Evolutionary conservation across 1,140 invertebrate species (phyloP), one percentile per base, ranked within the genome.

Genomic region (Plutomurus gul): DNA sequence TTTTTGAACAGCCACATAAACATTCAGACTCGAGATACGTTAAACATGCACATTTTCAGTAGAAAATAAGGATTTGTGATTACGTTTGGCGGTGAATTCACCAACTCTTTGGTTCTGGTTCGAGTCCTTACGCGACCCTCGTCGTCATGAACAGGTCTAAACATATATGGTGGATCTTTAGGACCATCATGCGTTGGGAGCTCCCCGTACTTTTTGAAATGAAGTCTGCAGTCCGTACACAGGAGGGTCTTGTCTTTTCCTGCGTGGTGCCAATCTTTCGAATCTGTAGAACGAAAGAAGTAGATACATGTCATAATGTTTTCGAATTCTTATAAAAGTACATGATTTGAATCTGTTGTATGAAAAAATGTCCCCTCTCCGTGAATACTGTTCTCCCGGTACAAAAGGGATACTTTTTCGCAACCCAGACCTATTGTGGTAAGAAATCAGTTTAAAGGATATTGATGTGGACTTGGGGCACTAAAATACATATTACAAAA

Each of bases 81-180:
- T 82, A 79, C 81, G 77, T 82, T 82, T 75, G 78, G 36, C 33
- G 80, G 79, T 73, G 76, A 82, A 80, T 77, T 85, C 83, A 89
- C 87, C 78, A 88, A 88, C 87, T 93, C 92, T 87, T 94, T 94
- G 30, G 91, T 90, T 87, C 95, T 94, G 84, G 95, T 95, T 82
- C 94, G 89, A 40, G 94, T 96, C 85, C 94, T 90, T 92, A 95
- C 95, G 86, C 94, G 91, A 85, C 93, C 93, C 84, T 93, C 92
- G 83, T 89, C 89, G 73, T 91, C 90, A 79, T 88, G 86, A 82
- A 87, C 85, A 82, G 92, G 92, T 84, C 92, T 89, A 87, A 93
- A 93, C 27, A 93, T 86, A 86, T 92, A 93, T 1, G 91, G 89
- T 76, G 88, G 87, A 40, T 89, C 89, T 60, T 84, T 84, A 40